Base-by-base conservation (phyloP, 2,797 vertebrate species). In the Hafferia zeledoni region DNA sequence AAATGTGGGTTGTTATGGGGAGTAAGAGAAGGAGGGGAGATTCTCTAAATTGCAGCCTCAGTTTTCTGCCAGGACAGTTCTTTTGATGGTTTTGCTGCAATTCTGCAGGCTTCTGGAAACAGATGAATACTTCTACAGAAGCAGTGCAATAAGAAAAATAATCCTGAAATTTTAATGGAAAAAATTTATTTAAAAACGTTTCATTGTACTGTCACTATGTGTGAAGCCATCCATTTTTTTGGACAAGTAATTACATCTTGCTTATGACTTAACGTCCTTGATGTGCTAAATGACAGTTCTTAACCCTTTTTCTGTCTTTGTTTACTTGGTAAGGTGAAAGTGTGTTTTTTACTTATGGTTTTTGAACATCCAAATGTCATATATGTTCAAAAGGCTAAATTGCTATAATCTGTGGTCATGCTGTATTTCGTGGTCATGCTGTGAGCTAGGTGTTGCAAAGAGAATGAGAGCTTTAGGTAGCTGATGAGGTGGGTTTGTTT, bases 321-420 rank as follows among this genome's bases (percentile, higher is more conserved):
- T 75, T 77, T 9, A 64, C 6, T 67, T 8, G 3, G 9, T 46
- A 76, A 88, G 3, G 4, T 39, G 17, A 24, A 91, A 53, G 18
- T 2, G 0, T 55, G 25, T 15, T 79, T 78, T 79, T 83, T 39
- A 59, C 3, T 6, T 35, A n/a, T 0, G 1, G 10, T 39, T 85
- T 93, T 72, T 71, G 60, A 88, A 57, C 41, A 50, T 63, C 30
- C 33, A 22, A 43, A 28, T 19, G 31, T 75, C 69, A 5, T 50
- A n/a, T 67, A 46, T 74, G 5, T 71, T 41, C 20, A 60, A 35
- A 46, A 81, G 28, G 22, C 3, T 72, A 30, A 28, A 28, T 43
- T 83, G 22, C 17, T 52, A 0, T 71, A 19, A 17, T 53, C 17
- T 13, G 0, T 25, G 27, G n/a, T 49, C 30, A 27, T 28, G 30